Base-by-base conservation (phyloP, 35 echinoderm and acorn worm species). In the Eucidaris tribuloides region DNA sequence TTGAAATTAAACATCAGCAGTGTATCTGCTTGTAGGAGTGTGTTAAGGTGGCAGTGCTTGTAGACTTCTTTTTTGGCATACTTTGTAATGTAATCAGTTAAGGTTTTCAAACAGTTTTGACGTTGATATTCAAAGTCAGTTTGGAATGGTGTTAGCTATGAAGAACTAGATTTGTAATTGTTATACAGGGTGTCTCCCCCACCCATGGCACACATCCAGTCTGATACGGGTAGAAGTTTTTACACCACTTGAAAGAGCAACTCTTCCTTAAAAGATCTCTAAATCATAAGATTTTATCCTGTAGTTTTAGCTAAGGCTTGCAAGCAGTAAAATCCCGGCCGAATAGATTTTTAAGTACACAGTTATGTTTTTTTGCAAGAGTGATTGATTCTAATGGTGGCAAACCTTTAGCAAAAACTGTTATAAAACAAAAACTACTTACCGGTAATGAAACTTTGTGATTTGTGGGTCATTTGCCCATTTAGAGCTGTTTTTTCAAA, bases 61-160 rank as follows among this genome's bases (percentile, higher is more conserved):
- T 59, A 59, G 56, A 59, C 56, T 59, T 15, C 56, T 59, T 59
- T n/a, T 59, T 59, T 59, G 56, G 56, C 56, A 59, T 59, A 59
- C 56, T 59, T 59, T 59, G 56, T 59, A 59, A 59, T 59, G 56
- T 59, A 59, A 59, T 59, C 56, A 59, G 56, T 59, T 59, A 59
- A 59, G 56, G 56, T 59, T 59, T 59, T 59, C 4, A 59, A 59
- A 59, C 56, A 59, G 4, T n/a, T n/a, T n/a, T n/a, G n/a, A n/a
- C n/a, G n/a, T n/a, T n/a, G n/a, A n/a, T n/a, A n/a, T n/a, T n/a
- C n/a, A 4, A 15, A 59, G 56, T 59, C 19, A 59, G 3, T 59
- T 59, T 59, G 56, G 56, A 59, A 59, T 59, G 4, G 56, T 59
- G 56, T 59, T 59, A 59, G 56, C 56, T 59, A 59, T 59, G 56